phyloP scores from a whole-genome alignment of 2,888 invertebrate genomes.

The Drosophila neonasuta region DNA sequence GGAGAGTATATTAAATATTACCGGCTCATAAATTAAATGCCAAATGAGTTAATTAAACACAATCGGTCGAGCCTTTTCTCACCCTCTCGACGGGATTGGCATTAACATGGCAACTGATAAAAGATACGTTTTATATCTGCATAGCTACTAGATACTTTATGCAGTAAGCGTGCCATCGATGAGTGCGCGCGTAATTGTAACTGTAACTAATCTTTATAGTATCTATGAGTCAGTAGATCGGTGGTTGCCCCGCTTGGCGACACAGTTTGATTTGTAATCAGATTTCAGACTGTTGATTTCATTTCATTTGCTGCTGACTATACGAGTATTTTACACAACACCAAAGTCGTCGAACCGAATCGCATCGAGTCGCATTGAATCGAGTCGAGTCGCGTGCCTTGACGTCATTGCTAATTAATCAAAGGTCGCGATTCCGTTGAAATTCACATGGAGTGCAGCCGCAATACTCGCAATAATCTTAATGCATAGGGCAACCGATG shows the following conservation, averaged over 20 bases:
- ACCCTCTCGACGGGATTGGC: conserved; percentile 6
- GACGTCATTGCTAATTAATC: conserved; percentile 59
- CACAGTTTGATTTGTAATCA: conserved; percentile 40
- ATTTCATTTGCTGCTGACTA: conserved; percentile 15
- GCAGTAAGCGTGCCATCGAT: background rate
- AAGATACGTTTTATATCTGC: conserved; percentile 5
- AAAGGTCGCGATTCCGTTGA: conserved; percentile 59
- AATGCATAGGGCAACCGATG: conserved; percentile 3
- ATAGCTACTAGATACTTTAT: background rate
- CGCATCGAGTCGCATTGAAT: background rate
- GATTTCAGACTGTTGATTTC: conserved; percentile 24
- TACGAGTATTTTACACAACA: conserved; percentile 16
- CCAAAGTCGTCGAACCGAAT: background rate
- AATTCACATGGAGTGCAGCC: conserved; percentile 23
- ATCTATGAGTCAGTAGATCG: conserved; percentile 47
- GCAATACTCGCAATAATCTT: background rate
- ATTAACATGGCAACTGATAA: conserved; percentile 29
- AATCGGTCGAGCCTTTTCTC: conserved; percentile 29
- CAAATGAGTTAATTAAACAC: conserved; percentile 64
- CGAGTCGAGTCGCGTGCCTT: conserved; percentile 63
- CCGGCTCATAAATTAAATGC: conserved; percentile 56
- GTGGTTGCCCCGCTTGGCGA: conserved; percentile 52
- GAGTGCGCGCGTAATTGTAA: conserved; percentile 5
- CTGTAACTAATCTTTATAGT: background rate
- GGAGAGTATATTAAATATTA: conserved; percentile 22